Conservation (phyloP, 2,113 vertebrate species). For the Phrynosoma blainvillii region DNA sequence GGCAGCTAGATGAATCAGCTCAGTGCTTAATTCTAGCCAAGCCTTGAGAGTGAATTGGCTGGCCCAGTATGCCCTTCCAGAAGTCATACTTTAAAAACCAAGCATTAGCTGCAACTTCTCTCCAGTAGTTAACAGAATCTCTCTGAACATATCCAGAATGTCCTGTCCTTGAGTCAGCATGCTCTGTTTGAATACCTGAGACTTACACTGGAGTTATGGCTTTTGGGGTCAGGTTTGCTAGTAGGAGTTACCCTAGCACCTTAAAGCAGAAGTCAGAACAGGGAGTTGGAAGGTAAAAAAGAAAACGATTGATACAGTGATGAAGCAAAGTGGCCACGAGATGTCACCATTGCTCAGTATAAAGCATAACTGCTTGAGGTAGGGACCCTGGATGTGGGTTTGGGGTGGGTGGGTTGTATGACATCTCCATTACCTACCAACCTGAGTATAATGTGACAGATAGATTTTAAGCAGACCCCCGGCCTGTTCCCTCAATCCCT, state of each 20-base stretch:
- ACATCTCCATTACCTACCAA: neutral
- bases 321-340: neutral
- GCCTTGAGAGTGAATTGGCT: neutral
- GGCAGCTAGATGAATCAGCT: neutral
- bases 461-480: neutral
- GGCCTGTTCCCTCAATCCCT: too few relatives aligned
- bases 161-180: neutral
- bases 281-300: neutral
- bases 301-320: neutral
- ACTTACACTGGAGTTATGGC: neutral
- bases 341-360: conserved; percentile 5
- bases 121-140: neutral
- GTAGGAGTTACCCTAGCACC: neutral
- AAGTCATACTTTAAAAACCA: neutral
- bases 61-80: neutral
- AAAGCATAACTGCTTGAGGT: neutral
- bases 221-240: neutral
- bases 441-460: neutral
- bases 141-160: neutral
- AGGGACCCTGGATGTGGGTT: neutral
- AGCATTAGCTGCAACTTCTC: neutral
- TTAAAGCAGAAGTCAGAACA: neutral
- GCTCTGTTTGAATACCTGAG: neutral
- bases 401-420: neutral
- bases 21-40: neutral